Percentiles rank a stretch among this genome's conserved stretches.
Conservation (phyloP, 2,797 vertebrate species). For the Phoeniculus purpureus region DNA sequence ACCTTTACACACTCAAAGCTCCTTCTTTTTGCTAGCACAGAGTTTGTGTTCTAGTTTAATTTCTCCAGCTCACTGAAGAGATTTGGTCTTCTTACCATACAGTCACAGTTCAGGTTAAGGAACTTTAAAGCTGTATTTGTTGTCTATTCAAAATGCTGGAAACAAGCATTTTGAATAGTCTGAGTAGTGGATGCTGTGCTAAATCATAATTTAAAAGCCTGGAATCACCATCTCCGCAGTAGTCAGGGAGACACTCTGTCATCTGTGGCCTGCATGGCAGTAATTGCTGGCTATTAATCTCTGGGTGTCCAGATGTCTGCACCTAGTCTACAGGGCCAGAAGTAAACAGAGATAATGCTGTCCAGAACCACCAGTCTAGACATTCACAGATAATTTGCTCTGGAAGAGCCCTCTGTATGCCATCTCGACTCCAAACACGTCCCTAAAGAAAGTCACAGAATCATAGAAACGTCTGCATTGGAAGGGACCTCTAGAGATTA, state of each 20-base stretch:
- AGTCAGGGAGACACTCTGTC: background rate
- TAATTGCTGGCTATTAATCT: background rate
- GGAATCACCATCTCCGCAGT: background rate
- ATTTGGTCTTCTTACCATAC: background rate
- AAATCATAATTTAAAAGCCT: background rate
- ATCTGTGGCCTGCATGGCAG: background rate
- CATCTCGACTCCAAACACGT: background rate
- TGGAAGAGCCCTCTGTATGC: background rate
- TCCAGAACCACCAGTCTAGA: background rate
- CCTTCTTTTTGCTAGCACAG: background rate
- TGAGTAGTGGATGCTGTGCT: background rate
- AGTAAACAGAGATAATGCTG: background rate
- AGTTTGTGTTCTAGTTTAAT: background rate
- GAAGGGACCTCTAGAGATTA: no score
- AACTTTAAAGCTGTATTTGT: background rate
- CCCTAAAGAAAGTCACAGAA: background rate
- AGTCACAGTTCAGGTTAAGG: background rate
- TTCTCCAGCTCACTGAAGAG: background rate
- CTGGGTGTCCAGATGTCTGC: background rate
- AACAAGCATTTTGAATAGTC: background rate
- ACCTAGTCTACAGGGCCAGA: background rate
- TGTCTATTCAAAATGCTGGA: background rate
- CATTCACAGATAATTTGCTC: background rate
- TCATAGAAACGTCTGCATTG: no score
- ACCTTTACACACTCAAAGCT: background rate